phyloP scores from a whole-genome alignment of 2,113 vertebrate genomes.

The Saccopteryx leptura region DNA sequence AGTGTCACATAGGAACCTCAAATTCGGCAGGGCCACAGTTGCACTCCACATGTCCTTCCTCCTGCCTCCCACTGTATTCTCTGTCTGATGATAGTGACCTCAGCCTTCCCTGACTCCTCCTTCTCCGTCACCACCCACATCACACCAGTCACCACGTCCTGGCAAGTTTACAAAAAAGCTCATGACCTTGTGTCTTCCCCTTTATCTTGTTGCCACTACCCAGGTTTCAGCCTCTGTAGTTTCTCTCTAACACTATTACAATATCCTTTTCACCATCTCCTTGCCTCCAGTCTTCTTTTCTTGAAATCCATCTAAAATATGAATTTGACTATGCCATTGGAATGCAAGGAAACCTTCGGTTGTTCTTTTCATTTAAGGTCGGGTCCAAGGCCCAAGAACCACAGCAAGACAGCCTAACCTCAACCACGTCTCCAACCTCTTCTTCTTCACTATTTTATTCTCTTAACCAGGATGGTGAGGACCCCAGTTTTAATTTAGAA shows the following conservation, averaged over 20 bases:
- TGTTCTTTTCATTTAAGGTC: background rate
- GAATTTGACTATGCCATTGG: background rate
- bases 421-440: background rate
- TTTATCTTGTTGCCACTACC: background rate
- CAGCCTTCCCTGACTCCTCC: background rate
- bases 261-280: background rate
- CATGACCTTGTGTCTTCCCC: background rate
- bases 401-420: background rate
- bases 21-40: background rate
- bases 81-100: background rate
- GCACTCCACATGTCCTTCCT: accelerated
- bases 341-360: background rate
- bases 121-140: background rate
- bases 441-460: background rate
- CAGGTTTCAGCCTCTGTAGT: background rate
- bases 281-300: background rate
- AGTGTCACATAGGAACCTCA: background rate
- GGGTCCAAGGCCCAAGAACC: background rate
- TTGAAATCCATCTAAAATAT: background rate
- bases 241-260: background rate
- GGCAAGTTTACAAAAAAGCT: background rate
- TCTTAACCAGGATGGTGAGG: background rate
- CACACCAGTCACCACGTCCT: background rate
- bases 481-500: background rate
- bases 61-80: no score